Evolutionary conservation across 2,888 invertebrate genomes (phyloP), one percentile per base, ranked within the genome.

Genomic region (Steinernema hermaphroditum): DNA sequence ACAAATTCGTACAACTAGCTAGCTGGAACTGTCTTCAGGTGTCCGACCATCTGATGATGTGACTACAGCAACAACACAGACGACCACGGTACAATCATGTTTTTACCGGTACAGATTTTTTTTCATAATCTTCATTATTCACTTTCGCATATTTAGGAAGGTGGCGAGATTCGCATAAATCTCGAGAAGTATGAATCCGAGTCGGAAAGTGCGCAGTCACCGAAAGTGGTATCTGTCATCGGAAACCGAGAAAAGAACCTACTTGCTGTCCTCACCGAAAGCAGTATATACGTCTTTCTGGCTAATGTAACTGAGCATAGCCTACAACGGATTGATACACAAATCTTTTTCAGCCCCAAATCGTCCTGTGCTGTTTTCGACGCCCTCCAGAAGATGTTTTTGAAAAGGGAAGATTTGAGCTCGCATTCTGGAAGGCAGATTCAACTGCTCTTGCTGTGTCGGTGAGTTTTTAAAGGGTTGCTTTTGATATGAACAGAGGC

Each of bases 361-460:
- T 85, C n/a, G 72, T 83, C 2, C 75, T 85, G 2, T 83, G 82
- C 72, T 74, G 77, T 0, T 76, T 80, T 24, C 73, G 77, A 14
- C 75, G 83, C 16, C 50, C 76, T 9, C 76, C 76, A n/a, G 54
- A 71, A 2, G 84, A 85, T 29, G 71, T 83, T 14, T 24, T n/a
- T 2, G 83, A 85, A 57, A 74, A 76, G 41, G 85, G 84, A 57
- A 50, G 34, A 46, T 76, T 79, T 41, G 73, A 74, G 49, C 76
- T 80, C 9, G 69, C 80, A n/a, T 82, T 79, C 54, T 86, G 86
- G 86, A 75, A 81, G 57, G 81, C 77, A 54, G 85, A 86, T 74
- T 81, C 82, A 0, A 62, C 73, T 4, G 78, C 80, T 16, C 75
- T 86, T 29, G 84, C 82, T 29, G 79, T 83, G 12, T 76, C 80